phyloP scores from a whole-genome alignment of 2,888 invertebrate species.

The Dasysyrphus albostriatus region DNA sequence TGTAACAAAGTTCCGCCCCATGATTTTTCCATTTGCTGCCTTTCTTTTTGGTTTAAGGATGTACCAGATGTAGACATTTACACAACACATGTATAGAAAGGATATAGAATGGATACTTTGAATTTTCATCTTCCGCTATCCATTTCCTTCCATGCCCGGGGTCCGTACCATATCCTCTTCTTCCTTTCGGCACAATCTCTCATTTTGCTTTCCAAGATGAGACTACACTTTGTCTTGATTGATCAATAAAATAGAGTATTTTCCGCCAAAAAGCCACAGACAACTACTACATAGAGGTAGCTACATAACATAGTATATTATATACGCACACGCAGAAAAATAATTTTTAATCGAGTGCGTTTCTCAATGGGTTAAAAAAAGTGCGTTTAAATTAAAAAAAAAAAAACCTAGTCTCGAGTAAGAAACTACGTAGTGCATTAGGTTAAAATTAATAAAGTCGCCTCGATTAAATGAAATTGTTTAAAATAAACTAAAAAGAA shows the following conservation, averaged over 20 bases:
- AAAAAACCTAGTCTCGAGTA: no score
- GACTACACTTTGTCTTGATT: constrained; percentile 43
- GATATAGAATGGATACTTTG: constrained; percentile 2
- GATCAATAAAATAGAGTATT: constrained; percentile 52
- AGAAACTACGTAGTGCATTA: no score
- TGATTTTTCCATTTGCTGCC: constrained; percentile 46
- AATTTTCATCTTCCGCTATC: constrained; percentile 5
- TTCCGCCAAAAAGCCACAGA: constrained; percentile 1
- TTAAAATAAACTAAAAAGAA: no score
- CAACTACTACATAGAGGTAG: background rate
- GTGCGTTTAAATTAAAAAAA: no score
- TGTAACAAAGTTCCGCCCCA: constrained; percentile 20
- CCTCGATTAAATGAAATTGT: no score
- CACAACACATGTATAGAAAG: background rate
- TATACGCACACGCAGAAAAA: no score
- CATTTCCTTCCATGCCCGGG: background rate
- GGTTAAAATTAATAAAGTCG: no score
- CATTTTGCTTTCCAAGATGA: constrained; percentile 1
- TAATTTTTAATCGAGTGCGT: no score
- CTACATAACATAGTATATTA: no score
- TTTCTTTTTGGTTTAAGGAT: background rate
- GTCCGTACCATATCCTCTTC: background rate
- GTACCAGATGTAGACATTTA: constrained; percentile 15
- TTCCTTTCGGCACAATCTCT: constrained; percentile 11
- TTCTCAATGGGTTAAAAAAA: no score